A percentile compares a stretch with the other conserved stretches of the same genome.
Evolutionary conservation across 2,113 vertebrate species (phyloP).

Genomic region (Murina feae): DNA sequence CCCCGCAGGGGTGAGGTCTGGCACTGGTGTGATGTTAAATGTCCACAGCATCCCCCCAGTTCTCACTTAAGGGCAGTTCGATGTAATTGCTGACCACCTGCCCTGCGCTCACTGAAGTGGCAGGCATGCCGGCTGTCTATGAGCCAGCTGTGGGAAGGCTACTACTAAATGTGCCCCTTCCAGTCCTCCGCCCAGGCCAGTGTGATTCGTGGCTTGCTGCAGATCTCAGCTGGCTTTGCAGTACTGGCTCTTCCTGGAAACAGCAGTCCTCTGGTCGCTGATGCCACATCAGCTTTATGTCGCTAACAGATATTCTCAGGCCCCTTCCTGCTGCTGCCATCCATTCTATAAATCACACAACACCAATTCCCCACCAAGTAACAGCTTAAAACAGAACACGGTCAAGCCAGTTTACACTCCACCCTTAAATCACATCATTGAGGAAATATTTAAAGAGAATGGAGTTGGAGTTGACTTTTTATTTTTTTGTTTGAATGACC

Average conservation of each 20-base stretch:
- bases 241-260: neutral
- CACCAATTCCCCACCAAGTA: neutral
- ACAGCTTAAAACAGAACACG: neutral
- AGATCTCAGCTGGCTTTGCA: neutral
- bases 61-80: slow-evolving; percentile 47
- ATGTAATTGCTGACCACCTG: slow-evolving; percentile 61
- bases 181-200: neutral
- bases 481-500: neutral
- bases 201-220: neutral
- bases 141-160: neutral
- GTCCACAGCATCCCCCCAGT: neutral
- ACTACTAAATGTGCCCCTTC: neutral
- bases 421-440: neutral
- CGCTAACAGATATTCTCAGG: neutral
- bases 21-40: neutral
- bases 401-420: neutral
- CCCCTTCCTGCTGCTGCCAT: neutral
- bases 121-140: slow-evolving; percentile 62
- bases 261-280: neutral
- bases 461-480: neutral
- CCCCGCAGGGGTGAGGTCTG: neutral
- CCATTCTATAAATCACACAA: neutral
- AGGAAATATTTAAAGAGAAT: neutral
- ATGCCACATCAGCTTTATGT: neutral
- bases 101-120: slow-evolving; percentile 55